phyloP scores from a whole-genome alignment of 2,113 vertebrate genomes.

The Syngnathus typhle region DNA sequence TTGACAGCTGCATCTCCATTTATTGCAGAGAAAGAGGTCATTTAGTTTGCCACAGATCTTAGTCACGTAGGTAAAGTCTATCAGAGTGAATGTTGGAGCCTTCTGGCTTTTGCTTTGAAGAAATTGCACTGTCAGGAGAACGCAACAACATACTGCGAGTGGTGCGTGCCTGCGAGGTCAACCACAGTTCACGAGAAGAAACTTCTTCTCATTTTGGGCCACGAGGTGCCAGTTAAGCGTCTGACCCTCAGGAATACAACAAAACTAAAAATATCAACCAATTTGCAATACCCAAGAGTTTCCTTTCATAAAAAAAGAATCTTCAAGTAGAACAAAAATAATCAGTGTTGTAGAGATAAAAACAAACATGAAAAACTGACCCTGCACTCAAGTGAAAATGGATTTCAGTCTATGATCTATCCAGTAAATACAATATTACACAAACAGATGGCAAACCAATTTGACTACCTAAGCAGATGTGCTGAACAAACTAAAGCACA shows the following conservation, averaged over 20 bases:
- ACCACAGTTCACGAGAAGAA: background rate
- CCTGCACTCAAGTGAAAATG: slow-evolving; percentile 28
- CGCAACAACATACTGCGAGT: background rate
- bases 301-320: background rate
- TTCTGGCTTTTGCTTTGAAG: background rate
- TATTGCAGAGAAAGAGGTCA: background rate
- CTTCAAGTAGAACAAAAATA: slow-evolving; percentile 10
- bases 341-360: slow-evolving; percentile 4
- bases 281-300: background rate
- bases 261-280: background rate
- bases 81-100: background rate
- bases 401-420: slow-evolving; percentile 34
- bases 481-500: slow-evolving; percentile 28
- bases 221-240: background rate
- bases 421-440: slow-evolving; percentile 24
- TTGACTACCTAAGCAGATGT: slow-evolving; percentile 59
- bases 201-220: background rate
- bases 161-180: background rate
- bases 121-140: background rate
- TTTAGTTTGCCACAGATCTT: background rate
- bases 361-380: slow-evolving; percentile 17
- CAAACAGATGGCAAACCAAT: slow-evolving; percentile 56
- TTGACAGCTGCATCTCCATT: no score
- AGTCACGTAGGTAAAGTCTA: background rate
- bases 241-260: background rate